Base-by-base conservation (phyloP, 1,140 invertebrate genomes). In the Vanessa atalanta region DNA sequence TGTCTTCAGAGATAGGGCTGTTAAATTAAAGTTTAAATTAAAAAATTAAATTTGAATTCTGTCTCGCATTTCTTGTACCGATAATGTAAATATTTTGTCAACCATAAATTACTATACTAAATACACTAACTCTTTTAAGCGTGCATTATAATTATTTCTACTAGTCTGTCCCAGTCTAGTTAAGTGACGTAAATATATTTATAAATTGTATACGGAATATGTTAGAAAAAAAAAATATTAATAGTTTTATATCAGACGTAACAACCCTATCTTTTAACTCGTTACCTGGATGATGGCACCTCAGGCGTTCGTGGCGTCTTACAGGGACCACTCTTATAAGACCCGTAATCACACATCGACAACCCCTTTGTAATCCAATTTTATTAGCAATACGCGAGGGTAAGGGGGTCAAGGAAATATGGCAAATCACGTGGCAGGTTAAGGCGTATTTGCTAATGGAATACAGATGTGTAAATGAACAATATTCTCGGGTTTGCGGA, bases 381-480 rank as follows among this genome's bases (percentile, higher is more conserved):
- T 84, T 63, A 79, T 79, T 75, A 71, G 67, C 74, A 31, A 8
- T 68, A 68, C 73, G 60, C 65, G 70, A 72, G 65, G 26, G 57
- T n/a, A 70, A 79, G 26, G 65, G 75, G 84, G 51, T 84, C 88
- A 79, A 64, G 11, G 8, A 81, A 79, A 65, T 78, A 70, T 86
- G 84, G 87, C 61, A 75, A 76, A 80, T 84, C 80, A 81, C 70
- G 80, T 77, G 79, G 81, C 74, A 84, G 81, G 84, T 81, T 85
- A 83, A 88, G 86, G 79, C 86, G 80, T 88, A 86, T 87, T 91
- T 88, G 84, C 86, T 91, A 91, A 91, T 91, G 86, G 87, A 89
- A 91, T 86, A 88, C 86, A 89, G 85, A 88, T 88, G 89, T 86
- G 82, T 77, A 83, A 80, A 87, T 79, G 87, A 88, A 83, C 81